phyloP scores from a whole-genome alignment of 2,113 vertebrate genomes.

The Petaurus breviceps region DNA sequence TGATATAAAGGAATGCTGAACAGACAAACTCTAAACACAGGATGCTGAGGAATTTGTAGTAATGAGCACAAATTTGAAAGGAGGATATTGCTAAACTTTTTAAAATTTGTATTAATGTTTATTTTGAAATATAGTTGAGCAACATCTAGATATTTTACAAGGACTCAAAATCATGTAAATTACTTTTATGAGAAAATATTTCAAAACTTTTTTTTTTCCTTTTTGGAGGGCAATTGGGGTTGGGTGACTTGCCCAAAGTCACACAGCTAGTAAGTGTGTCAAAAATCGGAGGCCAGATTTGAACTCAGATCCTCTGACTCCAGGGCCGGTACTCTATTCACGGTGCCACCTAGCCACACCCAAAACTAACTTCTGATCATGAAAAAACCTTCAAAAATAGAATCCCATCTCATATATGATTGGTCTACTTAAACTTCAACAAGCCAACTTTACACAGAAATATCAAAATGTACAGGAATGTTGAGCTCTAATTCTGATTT shows the following conservation, averaged over 20 bases:
- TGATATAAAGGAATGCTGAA: neutral
- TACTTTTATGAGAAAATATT: neutral
- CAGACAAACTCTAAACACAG: neutral
- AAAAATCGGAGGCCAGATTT: too few relatives aligned
- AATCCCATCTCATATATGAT: neutral
- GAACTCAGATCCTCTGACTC: too few relatives aligned
- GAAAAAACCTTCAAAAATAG: neutral
- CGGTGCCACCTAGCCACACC: too few relatives aligned
- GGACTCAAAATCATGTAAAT: neutral
- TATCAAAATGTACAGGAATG: slow-evolving; percentile 12
- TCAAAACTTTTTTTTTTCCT: too few relatives aligned
- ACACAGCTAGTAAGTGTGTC: too few relatives aligned
- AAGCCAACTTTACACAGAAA: slow-evolving; percentile 12
- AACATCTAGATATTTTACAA: neutral
- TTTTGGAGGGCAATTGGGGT: too few relatives aligned
- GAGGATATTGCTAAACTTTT: neutral
- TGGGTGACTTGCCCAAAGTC: too few relatives aligned
- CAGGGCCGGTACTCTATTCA: too few relatives aligned
- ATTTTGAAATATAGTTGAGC: neutral
- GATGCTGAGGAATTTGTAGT: neutral
- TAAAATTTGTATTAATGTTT: neutral
- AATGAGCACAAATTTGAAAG: neutral
- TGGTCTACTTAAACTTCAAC: slow-evolving; percentile 6
- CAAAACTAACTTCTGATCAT: neutral
- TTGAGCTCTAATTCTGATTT: slow-evolving; percentile 10